Evolutionary conservation across 92 coral and sea anemone species (phyloP).

Genomic region (Ricordea florida): DNA sequence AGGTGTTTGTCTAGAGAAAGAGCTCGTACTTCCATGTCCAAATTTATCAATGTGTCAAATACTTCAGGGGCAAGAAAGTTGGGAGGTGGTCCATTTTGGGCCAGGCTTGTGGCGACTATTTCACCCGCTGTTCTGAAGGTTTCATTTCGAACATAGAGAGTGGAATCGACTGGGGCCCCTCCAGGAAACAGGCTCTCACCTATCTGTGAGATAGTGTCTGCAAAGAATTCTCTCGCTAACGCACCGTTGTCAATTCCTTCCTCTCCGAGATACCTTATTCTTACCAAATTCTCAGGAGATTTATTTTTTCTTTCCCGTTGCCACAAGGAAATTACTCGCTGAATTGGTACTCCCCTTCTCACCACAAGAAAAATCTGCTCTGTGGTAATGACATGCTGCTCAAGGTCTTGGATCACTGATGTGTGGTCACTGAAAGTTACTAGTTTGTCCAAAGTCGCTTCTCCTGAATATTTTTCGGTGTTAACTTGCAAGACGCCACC

Average conservation of each 20-base stretch:
- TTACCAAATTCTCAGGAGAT: background rate
- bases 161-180: slow-evolving; percentile 31
- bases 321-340: slow-evolving; percentile 33
- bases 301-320: slow-evolving; percentile 13
- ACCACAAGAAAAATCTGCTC: slow-evolving; percentile 15
- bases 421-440: background rate
- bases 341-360: slow-evolving; percentile 1
- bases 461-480: background rate
- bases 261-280: slow-evolving; percentile 7
- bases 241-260: slow-evolving; percentile 20
- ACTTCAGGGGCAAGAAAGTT: slow-evolving; percentile 19
- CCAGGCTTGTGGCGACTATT: slow-evolving; percentile 40
- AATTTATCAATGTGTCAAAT: background rate
- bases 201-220: background rate
- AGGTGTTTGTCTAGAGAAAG: background rate
- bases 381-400: background rate
- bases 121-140: slow-evolving; percentile 37
- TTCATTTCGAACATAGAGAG: slow-evolving; percentile 43
- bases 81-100: slow-evolving; percentile 48
- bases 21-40: background rate
- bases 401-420: slow-evolving; percentile 5
- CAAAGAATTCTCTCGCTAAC: background rate
- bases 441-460: background rate
- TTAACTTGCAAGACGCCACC: background rate
- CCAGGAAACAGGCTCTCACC: slow-evolving; percentile 25